Evolutionary conservation across 2,113 vertebrate genomes (phyloP), one percentile per base, ranked within the genome.

Genomic region (Microcebus lehilahytsara): DNA sequence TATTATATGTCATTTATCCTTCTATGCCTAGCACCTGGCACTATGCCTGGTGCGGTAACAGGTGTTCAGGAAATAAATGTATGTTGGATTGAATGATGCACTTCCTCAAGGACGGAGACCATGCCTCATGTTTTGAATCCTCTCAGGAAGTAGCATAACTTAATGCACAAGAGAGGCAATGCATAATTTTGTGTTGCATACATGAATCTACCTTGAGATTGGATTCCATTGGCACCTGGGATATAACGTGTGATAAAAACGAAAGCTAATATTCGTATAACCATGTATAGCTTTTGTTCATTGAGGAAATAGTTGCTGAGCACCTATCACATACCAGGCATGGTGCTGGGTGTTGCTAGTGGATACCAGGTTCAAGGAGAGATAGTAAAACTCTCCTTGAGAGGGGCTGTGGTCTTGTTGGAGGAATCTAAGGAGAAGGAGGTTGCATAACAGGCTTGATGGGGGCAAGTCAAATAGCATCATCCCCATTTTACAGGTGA

Each of bases 51-150:
- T 86, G 37, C 34, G 64, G 40, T 89, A 89, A 89, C 93, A 96
- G 96, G 95, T 97, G 92, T 78, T 97, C 71, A 22, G 64, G 74
- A 96, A 90, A 95, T 56, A 77, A 93, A 89, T 85, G 60, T 96
- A 75, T 85, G 66, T 49, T 88, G 78, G 84, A 78, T 25, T 74
- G 95, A 97, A 88, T 20, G 53, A 95, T 72, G 12, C 25, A 22
- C 87, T 46, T 90, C 51, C 90, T 95, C 8, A 37, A 96, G 58
- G 71, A 32, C 58, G 11, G 25, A 85, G 32, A 46, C 60, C 8
- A 49, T 40, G 71, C 58, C 17, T 74, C 7, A 9, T 17, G 40
- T 88, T 87, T 51, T 67, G 66, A 95, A 93, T 85, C 32, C 34
- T 66, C n/a, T 78, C 20, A 32, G 92, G 51, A 80, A 83, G 40